Evolutionary conservation across 2,113 vertebrate genomes (phyloP), one percentile per base, ranked within the genome.

Genomic region (Clupea harengus): DNA sequence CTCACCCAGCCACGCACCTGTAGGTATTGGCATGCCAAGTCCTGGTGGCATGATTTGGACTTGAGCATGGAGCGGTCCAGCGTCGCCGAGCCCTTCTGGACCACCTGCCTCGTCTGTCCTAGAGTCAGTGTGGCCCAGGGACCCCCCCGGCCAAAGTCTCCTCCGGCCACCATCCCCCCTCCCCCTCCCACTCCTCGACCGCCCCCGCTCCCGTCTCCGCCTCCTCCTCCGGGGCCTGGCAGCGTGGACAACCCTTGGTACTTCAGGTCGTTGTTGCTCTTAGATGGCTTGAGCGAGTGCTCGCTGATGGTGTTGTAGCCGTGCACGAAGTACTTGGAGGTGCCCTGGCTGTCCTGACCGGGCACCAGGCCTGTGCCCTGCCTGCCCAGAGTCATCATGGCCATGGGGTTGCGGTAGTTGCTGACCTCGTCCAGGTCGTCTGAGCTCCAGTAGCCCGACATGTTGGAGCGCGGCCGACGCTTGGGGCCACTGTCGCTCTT

Each of bases 371-470:
- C 87, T 8, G 81, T 80, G 5, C 72, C 82, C 83, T 85, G 90
- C 67, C 96, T 95, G 47, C 97, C 97, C 2, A 99, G 93, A 0
- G 97, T 98, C 97, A 99, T 98, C 94, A 99, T 96, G 82, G 96
- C 96, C 93, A 96, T 95, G 0, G 97, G 97, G 91, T 96, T 97
- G 7, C 96, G 95, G 93, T 98, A 98, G 91, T 95, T 97, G 93
- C 97, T 92, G 9, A 97, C 97, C 50, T 96, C 96, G 88, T 97
- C 97, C 92, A 99, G 91, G 92, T 99, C 98, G 0, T 99, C 98
- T 0, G 98, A 99, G 90, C 98, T 99, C 98, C 98, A 99, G 94
- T 98, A 99, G 87, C 98, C 98, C 0, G 98, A 99, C 94, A 99
- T 99, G 94, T 99, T 99, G 89, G 97, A 97, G 54, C 97, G 96